These are phyloP conservation scores for Pyrrhosoma nymphula DNA, from an alignment of 2,888 invertebrate species.

Conservation along the genomic window DNA sequence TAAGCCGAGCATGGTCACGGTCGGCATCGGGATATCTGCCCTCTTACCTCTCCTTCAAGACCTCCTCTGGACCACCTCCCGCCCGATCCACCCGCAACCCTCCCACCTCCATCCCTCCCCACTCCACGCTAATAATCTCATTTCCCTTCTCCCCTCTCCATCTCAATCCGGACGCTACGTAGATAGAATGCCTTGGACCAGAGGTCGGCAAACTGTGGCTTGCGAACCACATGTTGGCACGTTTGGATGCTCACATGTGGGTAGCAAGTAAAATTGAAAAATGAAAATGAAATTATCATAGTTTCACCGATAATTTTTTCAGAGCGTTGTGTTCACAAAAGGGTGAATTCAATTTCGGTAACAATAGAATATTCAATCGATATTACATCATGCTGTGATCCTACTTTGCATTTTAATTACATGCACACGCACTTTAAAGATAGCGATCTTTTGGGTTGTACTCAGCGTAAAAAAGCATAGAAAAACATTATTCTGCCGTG, in stretches of 20 bases:
- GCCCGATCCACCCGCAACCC: neutral
- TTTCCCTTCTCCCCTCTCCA: neutral
- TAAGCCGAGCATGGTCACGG: slow-evolving; percentile 45
- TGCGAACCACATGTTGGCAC: neutral
- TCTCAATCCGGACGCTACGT: neutral
- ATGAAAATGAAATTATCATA: neutral
- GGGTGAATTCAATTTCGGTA: too few species aligned
- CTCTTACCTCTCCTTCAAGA: neutral
- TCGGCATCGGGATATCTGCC: slow-evolving; percentile 17
- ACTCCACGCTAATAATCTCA: neutral
- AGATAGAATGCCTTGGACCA: neutral
- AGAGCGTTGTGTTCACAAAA: too few species aligned
- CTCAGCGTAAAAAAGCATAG: too few species aligned
- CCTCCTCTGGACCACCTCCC: neutral
- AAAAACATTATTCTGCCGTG: too few species aligned
- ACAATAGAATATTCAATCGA: too few species aligned
- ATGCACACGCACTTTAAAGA: too few species aligned
- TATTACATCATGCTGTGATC: too few species aligned
- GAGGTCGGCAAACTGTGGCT: neutral
- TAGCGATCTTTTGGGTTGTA: too few species aligned
- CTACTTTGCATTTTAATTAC: too few species aligned
- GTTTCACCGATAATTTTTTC: neutral
- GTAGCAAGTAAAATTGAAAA: neutral
- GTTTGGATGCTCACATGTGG: neutral
- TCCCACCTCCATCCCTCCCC: neutral